Evolutionary conservation across 2,888 invertebrate genomes (phyloP), one percentile per base, ranked within the genome.

Genomic region (Cactoblastis cactorum): DNA sequence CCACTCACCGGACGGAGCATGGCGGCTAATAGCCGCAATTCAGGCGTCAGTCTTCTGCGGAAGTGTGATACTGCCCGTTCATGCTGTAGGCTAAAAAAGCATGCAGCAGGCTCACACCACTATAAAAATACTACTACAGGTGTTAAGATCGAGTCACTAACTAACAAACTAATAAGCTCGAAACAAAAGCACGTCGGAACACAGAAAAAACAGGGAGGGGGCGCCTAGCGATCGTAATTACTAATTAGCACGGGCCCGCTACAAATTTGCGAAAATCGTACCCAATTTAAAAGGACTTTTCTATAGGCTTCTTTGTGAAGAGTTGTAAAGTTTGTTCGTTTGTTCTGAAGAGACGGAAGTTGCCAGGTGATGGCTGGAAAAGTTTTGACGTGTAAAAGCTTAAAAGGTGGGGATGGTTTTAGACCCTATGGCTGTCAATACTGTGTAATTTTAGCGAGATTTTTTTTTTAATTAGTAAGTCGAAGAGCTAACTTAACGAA

Each of bases 241-340:
- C 51, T 53, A 51, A 57, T 57, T 57, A 57, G 46, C 41, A 43
- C 33, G 33, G 43, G 41, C 35, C 45, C 17, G 39, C 43, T 52
- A 50, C 50, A 52, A 52, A 53, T 51, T 53, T 37, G 49, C 49
- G 39, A 54, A 51, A 51, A 54, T 54, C 50, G 52, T 34, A 33
- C 34, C 34, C 33, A 41, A 33, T 41, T 49, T 41, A 43, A 28
- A 33, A 15, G n/a, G 41, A 18, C 11, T 37, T 41, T 43, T 37
- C 28, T 38, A 37, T 28, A 28, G 47, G 34, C 14, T n/a, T 2
- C 28, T 37, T 24, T 22, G 35, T 9, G 12, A 24, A 33, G 19
- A 46, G 45, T 19, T 46, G 19, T 8, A 41, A 24, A 39, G 22
- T 41, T 41, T 24, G 28, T 28, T 18, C 12, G 28, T 28, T 28